These are phyloP conservation scores for Anoplolepis gracilipes DNA, from an alignment of 1,140 invertebrate genomes.

Conservation along the genomic window DNA sequence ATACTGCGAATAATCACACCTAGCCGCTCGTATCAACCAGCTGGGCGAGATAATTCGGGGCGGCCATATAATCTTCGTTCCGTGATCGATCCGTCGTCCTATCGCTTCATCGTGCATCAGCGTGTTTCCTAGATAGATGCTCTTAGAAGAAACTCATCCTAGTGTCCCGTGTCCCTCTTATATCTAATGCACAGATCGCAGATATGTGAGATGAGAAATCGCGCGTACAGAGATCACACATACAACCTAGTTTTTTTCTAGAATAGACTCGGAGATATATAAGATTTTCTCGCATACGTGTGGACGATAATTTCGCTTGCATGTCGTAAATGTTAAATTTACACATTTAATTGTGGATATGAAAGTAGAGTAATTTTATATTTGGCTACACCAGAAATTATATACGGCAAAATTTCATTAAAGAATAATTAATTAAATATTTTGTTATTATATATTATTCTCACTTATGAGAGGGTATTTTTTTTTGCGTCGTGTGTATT, in stretches of 20 bases:
- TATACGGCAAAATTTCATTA: not conserved
- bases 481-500: not conserved
- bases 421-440: not conserved
- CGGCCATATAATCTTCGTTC: slow-evolving; percentile 39
- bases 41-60: slow-evolving; percentile 43
- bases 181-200: not conserved
- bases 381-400: not conserved
- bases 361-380: not conserved
- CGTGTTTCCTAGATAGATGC: slow-evolving; percentile 21
- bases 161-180: too few relatives aligned
- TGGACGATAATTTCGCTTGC: not conserved
- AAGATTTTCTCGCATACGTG: not conserved
- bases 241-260: not conserved
- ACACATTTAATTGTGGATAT: not conserved
- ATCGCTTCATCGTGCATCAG: slow-evolving; percentile 13
- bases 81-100: not conserved
- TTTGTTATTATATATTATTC: not conserved
- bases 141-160: not conserved
- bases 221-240: not conserved
- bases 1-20: slow-evolving; percentile 50
- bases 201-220: not conserved
- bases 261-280: not conserved
- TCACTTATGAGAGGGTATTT: not conserved
- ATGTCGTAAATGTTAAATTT: not conserved
- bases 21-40: slow-evolving; percentile 25